Evolutionary conservation across 2,113 vertebrate genomes (phyloP), one percentile per base, ranked within the genome.

Genomic region (Poicephalus meyeri): DNA sequence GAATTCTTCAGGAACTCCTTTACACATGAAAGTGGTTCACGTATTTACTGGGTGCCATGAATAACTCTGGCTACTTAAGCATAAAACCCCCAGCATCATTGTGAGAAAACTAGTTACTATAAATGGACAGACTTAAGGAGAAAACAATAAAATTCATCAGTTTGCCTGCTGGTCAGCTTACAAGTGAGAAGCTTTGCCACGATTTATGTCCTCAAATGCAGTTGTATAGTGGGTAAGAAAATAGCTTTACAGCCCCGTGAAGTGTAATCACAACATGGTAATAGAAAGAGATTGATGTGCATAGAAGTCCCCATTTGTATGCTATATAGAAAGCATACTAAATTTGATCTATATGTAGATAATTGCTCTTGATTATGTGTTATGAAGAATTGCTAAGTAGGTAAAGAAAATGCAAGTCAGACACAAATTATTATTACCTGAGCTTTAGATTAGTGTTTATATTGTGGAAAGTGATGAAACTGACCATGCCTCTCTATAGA

Each of bases 1-100:
- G 11, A 84, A 53, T 76, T 55, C 16, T 89, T 80, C 23, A 55
- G 31, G 24, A 77, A 28, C 23, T 46, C 26, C 52, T 56, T 61
- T 42, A 73, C 21, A 50, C 8, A 6, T 39, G 39, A 50, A 56
- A 77, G 21, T 29, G 10, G 11, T 60, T 89, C 8, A 35, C 7
- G 9, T 5, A 7, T 76, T 87, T 74, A 37, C 13, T 46, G 37
- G 8, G 29, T 64, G 47, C 47, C 8, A 35, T 61, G 44, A 78
- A 55, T 15, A 58, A n/a, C 31, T 63, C 44, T 29, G 70, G 31
- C 64, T 7, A 24, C 28, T 4, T 25, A 35, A 52, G 25, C 37
- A 71, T 17, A 63, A 87, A 80, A 46, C 0, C 2, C 4, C 9
- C 4, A 8, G 5, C 13, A 56, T 7, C 3, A 5, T 7, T 66